A percentile compares a stretch with the other conserved stretches of the same genome.
Conservation (phyloP, 1,140 invertebrate genomes). For the Aphelenchoides fujianensis region DNA sequence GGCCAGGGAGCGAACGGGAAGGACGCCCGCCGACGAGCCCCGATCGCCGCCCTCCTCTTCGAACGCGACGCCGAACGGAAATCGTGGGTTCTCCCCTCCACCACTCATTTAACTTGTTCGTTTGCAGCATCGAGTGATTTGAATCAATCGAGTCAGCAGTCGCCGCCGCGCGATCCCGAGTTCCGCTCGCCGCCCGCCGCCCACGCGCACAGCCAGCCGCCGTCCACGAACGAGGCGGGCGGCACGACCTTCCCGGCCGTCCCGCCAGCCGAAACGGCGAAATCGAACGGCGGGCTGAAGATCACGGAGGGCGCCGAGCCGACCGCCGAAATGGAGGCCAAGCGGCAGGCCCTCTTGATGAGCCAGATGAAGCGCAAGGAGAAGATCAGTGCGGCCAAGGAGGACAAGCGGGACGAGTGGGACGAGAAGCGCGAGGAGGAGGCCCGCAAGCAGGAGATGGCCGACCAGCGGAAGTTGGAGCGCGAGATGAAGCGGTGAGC, state of each 20-base stretch:
- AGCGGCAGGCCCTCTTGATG: slow-evolving; percentile 61
- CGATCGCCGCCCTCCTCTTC: background rate
- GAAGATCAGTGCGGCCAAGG: slow-evolving; percentile 75
- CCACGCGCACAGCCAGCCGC: background rate
- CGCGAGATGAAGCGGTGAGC: slow-evolving; percentile 51
- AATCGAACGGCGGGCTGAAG: slow-evolving; percentile 1
- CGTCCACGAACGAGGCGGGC: background rate
- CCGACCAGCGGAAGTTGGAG: slow-evolving; percentile 81
- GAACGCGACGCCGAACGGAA: background rate
- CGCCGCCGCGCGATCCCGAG: slow-evolving; percentile 23
- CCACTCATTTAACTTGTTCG: background rate
- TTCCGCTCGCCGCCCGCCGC: background rate
- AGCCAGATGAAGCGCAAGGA: slow-evolving; percentile 73
- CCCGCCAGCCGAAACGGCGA: background rate
- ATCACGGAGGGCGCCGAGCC: slow-evolving; percentile 7
- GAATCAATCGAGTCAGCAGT: slow-evolving; percentile 63
- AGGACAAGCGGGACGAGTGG: slow-evolving; percentile 79
- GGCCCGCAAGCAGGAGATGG: slow-evolving; percentile 83
- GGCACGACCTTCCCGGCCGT: background rate
- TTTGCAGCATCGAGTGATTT: background rate
- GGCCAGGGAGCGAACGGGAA: background rate
- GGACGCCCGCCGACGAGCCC: background rate
- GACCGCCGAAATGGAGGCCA: slow-evolving; percentile 67
- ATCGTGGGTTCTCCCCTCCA: background rate
- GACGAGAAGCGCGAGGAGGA: slow-evolving; percentile 82